Conservation (phyloP, 2,797 vertebrate species). For the Lophura swinhoii region DNA sequence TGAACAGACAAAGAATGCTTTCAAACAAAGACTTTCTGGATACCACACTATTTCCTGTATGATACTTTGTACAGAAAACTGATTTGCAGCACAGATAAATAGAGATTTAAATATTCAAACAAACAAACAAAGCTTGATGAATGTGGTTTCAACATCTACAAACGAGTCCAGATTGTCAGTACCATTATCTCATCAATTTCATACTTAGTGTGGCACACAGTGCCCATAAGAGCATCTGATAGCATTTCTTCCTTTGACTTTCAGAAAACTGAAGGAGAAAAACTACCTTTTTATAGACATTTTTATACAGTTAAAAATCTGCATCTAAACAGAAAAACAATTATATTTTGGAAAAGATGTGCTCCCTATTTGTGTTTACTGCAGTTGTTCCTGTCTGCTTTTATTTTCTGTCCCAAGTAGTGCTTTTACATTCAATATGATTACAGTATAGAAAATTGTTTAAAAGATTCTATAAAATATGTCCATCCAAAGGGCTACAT, state of each 20-base stretch:
- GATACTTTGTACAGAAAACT: not conserved
- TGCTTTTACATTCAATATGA: not conserved
- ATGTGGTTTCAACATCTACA: not conserved
- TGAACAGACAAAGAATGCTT: not conserved
- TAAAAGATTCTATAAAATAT: not conserved
- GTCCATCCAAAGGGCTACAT: not conserved
- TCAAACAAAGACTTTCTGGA: not conserved
- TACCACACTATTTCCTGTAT: not conserved
- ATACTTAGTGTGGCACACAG: not conserved
- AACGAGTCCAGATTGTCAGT: not conserved
- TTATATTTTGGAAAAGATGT: not conserved
- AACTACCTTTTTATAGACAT: not conserved
- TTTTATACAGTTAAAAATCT: not conserved
- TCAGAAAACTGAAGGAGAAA: not conserved
- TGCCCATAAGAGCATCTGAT: not conserved
- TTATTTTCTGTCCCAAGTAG: not conserved
- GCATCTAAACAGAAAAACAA: not conserved
- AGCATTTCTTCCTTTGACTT: not conserved
- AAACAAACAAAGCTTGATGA: not conserved
- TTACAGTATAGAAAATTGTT: not conserved
- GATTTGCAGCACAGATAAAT: not conserved
- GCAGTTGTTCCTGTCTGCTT: not conserved
- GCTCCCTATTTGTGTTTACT: not conserved
- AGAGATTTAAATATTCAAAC: not conserved
- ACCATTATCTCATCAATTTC: not conserved